Evolutionary conservation across 2,797 vertebrate species (phyloP), one percentile per base, ranked within the genome.

Genomic region (Etheostoma perlongum): DNA sequence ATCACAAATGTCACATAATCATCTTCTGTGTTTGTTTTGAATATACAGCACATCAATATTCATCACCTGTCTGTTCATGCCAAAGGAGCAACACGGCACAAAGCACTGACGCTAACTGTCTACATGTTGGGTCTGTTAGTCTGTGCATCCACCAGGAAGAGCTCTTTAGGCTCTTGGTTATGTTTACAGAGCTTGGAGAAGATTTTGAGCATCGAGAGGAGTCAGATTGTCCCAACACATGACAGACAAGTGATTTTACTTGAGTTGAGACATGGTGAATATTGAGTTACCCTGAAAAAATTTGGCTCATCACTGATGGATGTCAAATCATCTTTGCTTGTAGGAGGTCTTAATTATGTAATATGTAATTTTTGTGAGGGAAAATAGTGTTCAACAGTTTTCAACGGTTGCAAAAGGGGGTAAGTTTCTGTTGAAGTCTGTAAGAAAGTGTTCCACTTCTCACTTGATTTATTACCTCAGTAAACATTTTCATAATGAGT

Each of bases 1-100:
- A 71, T 60, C n/a, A n/a, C 23, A 16, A 68, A 55, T 23, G 0
- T 75, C 52, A 64, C 73, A 49, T 15, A 23, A 73, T 23, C 36
- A 23, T 42, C 10, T 14, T 36, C 36, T 23, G 21, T 16, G 19
- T 23, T 25, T 19, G 23, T 49, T 82, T 40, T 36, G 11, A 57
- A 58, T 36, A 65, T 18, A 48, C 62, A 46, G 16, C n/a, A 30
- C 9, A 27, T 15, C 3, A 11, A 40, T 12, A 40, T 21, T 23
- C 57, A 6, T 18, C 55, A 30, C 4, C 30, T 9, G 57, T 60
- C 36, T 30, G 6, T 23, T 61, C 71, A 78, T 18, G 53, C 67
- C 23, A 44, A 67, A 61, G 65, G 76, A 73, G 51, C 63, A 49
- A 55, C 64, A 79, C 69, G 46, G 54, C 67, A 79, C 69, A 18